Evolutionary conservation across 2,888 invertebrate species (phyloP).

Genomic region (Leucozona laternaria): DNA sequence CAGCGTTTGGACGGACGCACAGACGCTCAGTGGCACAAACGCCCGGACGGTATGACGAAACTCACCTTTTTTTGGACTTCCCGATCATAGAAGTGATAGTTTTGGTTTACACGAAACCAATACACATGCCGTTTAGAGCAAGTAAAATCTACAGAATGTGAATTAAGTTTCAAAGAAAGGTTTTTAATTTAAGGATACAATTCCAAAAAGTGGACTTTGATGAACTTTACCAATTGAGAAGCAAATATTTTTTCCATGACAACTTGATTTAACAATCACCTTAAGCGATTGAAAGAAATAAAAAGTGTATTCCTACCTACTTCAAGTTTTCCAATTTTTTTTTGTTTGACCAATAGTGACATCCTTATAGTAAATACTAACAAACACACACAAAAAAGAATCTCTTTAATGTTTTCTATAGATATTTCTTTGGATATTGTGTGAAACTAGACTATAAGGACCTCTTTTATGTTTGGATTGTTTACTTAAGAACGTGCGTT

Average conservation of each 20-base stretch:
- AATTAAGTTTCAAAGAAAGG: no score
- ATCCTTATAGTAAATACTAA: neutral
- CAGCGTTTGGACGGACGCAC: no score
- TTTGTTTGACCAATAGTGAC: neutral
- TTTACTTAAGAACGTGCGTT: neutral
- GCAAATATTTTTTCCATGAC: neutral
- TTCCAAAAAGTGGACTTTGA: neutral
- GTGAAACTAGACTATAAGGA: neutral
- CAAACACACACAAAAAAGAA: neutral
- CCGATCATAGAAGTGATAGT: no score
- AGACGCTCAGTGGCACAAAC: no score
- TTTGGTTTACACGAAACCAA: no score
- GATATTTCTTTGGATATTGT: constrained; percentile 10
- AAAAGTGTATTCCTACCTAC: neutral
- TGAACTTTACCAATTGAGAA: neutral
- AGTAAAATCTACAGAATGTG: no score
- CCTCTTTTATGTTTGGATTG: neutral
- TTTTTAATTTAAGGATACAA: neutral
- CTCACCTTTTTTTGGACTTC: no score
- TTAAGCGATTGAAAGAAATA: neutral
- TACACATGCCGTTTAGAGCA: no score
- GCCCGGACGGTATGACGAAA: no score
- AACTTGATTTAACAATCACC: neutral
- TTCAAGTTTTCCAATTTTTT: neutral
- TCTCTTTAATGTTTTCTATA: constrained; percentile 1